phyloP scores from a whole-genome alignment of 2,797 vertebrate species.

The Galaxias olidus region DNA sequence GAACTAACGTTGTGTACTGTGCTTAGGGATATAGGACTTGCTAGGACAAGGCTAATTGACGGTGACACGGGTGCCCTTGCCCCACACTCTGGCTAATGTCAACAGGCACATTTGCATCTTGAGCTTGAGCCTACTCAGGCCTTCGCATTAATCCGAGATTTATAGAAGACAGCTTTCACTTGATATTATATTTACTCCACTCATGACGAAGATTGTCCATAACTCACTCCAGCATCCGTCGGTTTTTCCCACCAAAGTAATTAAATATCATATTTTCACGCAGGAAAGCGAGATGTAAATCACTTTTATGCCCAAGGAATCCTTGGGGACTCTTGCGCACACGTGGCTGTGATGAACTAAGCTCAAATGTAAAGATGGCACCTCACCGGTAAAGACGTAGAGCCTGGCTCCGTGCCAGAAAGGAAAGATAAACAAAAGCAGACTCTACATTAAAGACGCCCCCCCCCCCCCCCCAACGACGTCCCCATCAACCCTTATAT shows the following conservation, averaged over 20 bases:
- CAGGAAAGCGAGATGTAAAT: slow-evolving; percentile 46
- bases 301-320: slow-evolving; percentile 33
- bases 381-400: slow-evolving; percentile 37
- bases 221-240: slow-evolving; percentile 45
- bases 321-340: slow-evolving; percentile 32
- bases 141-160: slow-evolving; percentile 38
- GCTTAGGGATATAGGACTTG: background rate
- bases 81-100: slow-evolving; percentile 21
- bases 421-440: slow-evolving; percentile 19
- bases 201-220: slow-evolving; percentile 42
- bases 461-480: background rate
- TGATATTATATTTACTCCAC: slow-evolving; percentile 49
- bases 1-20: background rate
- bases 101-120: slow-evolving; percentile 43
- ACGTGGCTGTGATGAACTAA: slow-evolving; percentile 44
- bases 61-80: slow-evolving; percentile 31
- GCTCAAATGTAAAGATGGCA: slow-evolving; percentile 39
- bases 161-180: slow-evolving; percentile 37
- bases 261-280: slow-evolving; percentile 54
- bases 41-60: slow-evolving; percentile 38
- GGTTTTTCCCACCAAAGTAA: slow-evolving; percentile 50
- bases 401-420: slow-evolving; percentile 34
- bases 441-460: slow-evolving; percentile 1
- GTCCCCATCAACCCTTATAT: background rate
- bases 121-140: slow-evolving; percentile 25